These are phyloP conservation scores for Etia nguti DNA, from an alignment of 2,113 vertebrate genomes.

Conservation along the genomic window DNA sequence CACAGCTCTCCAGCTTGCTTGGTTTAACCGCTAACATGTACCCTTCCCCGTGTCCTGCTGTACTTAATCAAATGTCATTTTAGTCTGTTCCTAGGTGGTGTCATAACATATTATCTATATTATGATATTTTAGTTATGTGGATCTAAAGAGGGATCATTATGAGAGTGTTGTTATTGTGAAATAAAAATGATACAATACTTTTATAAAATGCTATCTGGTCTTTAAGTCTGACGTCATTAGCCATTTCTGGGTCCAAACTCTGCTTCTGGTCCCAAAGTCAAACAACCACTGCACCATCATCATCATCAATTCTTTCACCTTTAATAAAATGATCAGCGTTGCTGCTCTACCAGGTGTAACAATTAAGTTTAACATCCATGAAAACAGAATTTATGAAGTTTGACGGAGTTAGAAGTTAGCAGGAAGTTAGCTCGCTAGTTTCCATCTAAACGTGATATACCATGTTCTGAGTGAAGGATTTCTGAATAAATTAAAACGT, in stretches of 20 bases:
- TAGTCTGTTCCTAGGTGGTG: accelerated
- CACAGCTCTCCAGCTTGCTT: not conserved
- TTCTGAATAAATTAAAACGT: accelerated
- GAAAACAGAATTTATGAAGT: accelerated
- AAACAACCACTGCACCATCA: accelerated
- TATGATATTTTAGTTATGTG: accelerated
- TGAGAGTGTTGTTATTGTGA: not conserved
- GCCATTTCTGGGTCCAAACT: accelerated
- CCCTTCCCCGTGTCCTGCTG: not conserved
- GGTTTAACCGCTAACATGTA: not conserved
- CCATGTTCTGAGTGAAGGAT: not conserved
- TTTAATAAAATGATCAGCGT: accelerated
- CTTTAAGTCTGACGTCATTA: not conserved
- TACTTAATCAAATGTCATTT: not conserved
- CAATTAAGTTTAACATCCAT: not conserved
- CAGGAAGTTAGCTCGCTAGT: accelerated
- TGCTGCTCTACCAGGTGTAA: not conserved
- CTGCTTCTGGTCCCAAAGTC: not conserved
- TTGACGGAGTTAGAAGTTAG: accelerated
- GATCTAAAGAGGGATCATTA: accelerated
- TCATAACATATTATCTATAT: not conserved
- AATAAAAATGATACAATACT: not conserved
- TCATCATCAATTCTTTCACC: too few species aligned
- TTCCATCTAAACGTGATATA: accelerated
- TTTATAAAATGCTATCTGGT: not conserved